These are phyloP conservation scores for Channa argus DNA, from an alignment of 2,113 vertebrate genomes.

Conservation along the genomic window DNA sequence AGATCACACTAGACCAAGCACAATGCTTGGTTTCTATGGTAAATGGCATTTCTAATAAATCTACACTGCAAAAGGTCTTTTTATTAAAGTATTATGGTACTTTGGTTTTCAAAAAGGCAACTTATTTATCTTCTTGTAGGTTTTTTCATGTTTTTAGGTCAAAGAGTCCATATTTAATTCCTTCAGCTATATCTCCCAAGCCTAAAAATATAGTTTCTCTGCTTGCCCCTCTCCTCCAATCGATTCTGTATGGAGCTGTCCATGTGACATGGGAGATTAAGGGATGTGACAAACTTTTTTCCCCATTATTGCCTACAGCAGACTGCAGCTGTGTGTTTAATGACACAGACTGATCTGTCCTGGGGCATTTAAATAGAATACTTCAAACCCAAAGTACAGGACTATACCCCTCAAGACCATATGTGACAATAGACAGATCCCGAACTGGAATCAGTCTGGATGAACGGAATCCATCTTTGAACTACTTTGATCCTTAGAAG, in stretches of 20 bases:
- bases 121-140: too few relatives aligned
- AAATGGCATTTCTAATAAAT: too few relatives aligned
- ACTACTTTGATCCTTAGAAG: slow-evolving; percentile 48
- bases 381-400: slow-evolving; percentile 40
- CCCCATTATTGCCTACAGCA: slow-evolving; percentile 30
- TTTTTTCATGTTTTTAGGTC: too few relatives aligned
- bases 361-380: slow-evolving; percentile 50
- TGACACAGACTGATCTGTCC: slow-evolving; percentile 42
- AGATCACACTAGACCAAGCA: neutral
- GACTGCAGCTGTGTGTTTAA: slow-evolving; percentile 27
- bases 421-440: slow-evolving; percentile 54
- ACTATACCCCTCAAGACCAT: slow-evolving; percentile 45
- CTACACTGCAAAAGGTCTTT: neutral
- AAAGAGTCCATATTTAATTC: neutral
- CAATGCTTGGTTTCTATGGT: neutral
- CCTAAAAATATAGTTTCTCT: slow-evolving; percentile 16
- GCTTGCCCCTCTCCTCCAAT: slow-evolving; percentile 13
- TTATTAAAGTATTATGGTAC: neutral
- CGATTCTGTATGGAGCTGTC: slow-evolving; percentile 42
- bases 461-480: slow-evolving; percentile 36
- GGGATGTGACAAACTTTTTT: slow-evolving; percentile 35
- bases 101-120: neutral
- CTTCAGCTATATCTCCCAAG: neutral
- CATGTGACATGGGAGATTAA: slow-evolving; percentile 56
- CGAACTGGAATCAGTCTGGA: slow-evolving; percentile 28